Evolutionary conservation across 2,888 invertebrate genomes (phyloP).

Genomic region (Mythimna pallens): DNA sequence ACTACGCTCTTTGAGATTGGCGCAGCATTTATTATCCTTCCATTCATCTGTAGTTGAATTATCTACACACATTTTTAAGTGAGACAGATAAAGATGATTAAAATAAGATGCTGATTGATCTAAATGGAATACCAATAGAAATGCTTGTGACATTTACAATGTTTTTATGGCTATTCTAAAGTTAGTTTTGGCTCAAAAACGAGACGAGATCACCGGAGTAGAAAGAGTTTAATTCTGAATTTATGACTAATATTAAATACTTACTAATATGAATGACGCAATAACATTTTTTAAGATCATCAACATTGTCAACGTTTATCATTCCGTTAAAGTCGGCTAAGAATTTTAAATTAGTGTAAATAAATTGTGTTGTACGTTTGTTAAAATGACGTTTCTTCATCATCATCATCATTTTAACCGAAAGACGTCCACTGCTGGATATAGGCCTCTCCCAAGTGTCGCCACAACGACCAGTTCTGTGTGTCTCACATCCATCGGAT

Average conservation of each 20-base stretch:
- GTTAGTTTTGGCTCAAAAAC: slow-evolving; percentile 60
- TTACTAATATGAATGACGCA: slow-evolving; percentile 8
- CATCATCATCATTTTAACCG: neutral
- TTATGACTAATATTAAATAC: slow-evolving; percentile 38
- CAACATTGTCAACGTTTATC: slow-evolving; percentile 15
- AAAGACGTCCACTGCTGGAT: neutral
- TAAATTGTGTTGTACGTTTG: neutral
- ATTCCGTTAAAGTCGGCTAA: slow-evolving; percentile 16
- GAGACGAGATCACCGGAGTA: slow-evolving; percentile 47
- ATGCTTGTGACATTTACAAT: slow-evolving; percentile 14
- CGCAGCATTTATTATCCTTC: too few species aligned
- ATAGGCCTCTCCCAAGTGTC: neutral
- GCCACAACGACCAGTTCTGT: too few species aligned
- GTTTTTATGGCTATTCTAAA: slow-evolving; percentile 33
- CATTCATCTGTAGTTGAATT: too few species aligned
- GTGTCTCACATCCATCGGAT: too few species aligned
- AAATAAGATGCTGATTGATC: slow-evolving; percentile 7
- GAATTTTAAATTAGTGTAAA: neutral
- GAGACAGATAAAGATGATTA: neutral
- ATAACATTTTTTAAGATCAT: slow-evolving; percentile 14
- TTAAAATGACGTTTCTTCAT: neutral
- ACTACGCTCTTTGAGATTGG: too few species aligned
- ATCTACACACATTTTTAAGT: too few species aligned
- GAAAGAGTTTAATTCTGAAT: slow-evolving; percentile 44
- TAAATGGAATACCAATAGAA: neutral